phyloP scores from a whole-genome alignment of 2,888 invertebrate genomes.

The Coenonympha arcania region DNA sequence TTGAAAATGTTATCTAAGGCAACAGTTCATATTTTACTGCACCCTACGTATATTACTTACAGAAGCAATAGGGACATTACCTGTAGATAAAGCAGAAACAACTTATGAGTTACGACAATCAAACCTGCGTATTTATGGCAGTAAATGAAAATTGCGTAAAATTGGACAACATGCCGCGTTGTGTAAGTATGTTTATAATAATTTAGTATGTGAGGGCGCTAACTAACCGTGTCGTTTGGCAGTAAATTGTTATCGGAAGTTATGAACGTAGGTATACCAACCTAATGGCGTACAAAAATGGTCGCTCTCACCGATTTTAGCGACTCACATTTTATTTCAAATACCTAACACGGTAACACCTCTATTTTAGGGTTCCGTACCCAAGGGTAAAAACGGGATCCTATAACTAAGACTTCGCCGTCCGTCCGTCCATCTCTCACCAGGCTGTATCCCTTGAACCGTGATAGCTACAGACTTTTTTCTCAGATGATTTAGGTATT shows the following conservation, averaged over 20 bases:
- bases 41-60: too few relatives aligned
- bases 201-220: conserved; percentile 66
- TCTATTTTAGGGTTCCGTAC: too few relatives aligned
- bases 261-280: conserved; percentile 38
- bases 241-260: conserved; percentile 61
- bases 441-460: too few relatives aligned
- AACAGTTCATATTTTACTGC: too few relatives aligned
- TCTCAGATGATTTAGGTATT: too few relatives aligned
- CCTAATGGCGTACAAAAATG: conserved; percentile 62
- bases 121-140: conserved; percentile 46
- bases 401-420: too few relatives aligned
- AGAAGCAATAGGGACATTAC: not conserved
- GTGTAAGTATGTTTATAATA: conserved; percentile 61
- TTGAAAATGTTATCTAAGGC: too few relatives aligned
- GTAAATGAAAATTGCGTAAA: conserved; percentile 70
- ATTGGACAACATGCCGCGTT: conserved; percentile 56
- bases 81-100: not conserved
- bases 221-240: conserved; percentile 69
- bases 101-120: conserved; percentile 6
- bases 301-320: conserved; percentile 41
- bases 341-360: too few relatives aligned
- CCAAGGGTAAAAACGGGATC: too few relatives aligned
- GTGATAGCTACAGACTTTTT: too few relatives aligned
- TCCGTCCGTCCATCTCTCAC: too few relatives aligned
- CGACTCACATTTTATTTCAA: too few relatives aligned